phyloP scores from a whole-genome alignment of 2,113 vertebrate genomes.

The Desmodus rotundus region DNA sequence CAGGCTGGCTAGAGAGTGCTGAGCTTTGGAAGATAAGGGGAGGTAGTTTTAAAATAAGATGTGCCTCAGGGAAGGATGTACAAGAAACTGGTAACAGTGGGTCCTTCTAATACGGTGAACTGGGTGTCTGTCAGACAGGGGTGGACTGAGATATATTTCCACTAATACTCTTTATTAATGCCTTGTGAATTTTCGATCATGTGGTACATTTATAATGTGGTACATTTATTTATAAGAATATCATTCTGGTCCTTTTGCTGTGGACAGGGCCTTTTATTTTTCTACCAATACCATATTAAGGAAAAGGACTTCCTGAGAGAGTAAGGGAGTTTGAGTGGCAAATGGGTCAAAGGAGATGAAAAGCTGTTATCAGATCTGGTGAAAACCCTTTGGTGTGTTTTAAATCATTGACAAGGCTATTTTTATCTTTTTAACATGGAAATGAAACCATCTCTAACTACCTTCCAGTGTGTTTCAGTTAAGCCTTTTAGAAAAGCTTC shows the following conservation, averaged over 20 bases:
- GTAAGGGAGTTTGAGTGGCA: neutral
- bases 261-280: neutral
- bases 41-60: neutral
- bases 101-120: neutral
- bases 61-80: neutral
- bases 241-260: neutral
- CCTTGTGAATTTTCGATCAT: neutral
- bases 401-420: neutral
- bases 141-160: neutral
- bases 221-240: no score
- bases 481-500: neutral
- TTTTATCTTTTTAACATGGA: neutral
- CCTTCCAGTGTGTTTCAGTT: neutral
- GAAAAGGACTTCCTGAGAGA: neutral
- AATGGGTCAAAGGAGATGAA: neutral
- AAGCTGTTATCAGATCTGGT: neutral
- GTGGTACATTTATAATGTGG: neutral
- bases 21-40: neutral
- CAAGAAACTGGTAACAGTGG: neutral
- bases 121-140: neutral
- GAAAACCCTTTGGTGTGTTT: neutral
- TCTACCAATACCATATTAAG: neutral
- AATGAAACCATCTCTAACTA: neutral
- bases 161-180: neutral
- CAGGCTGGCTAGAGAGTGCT: neutral